These are phyloP conservation scores for Catostylus mosaicus DNA, from an alignment of 30 jellyfish, hydroid and myxozoan genomes.

Conservation along the genomic window DNA sequence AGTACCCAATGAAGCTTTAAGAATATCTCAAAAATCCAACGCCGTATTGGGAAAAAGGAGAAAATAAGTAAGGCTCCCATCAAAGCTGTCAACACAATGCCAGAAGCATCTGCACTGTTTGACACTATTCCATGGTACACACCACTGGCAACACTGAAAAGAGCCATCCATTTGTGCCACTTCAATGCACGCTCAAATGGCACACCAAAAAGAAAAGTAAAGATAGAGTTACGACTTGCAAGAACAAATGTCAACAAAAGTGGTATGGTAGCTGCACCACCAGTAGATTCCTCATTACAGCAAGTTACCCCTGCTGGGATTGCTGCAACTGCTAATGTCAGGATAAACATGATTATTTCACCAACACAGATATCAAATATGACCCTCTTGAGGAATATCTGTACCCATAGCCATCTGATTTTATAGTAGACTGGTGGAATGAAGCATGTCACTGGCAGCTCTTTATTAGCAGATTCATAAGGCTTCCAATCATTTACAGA, in stretches of 20 bases:
- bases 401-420: constrained; percentile 66
- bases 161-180: constrained; percentile 82
- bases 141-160: constrained; percentile 72
- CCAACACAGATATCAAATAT: constrained; percentile 52
- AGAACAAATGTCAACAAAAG: constrained; percentile 65
- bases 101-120: constrained; percentile 50
- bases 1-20: constrained; percentile 71
- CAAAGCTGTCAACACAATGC: constrained; percentile 39
- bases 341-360: constrained; percentile 46
- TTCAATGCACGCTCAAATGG: constrained; percentile 77
- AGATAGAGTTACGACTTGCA: constrained; percentile 72
- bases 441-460: constrained; percentile 62
- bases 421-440: constrained; percentile 62
- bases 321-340: constrained; percentile 38
- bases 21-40: constrained; percentile 67
- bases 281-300: constrained; percentile 55
- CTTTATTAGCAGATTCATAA: constrained; percentile 46
- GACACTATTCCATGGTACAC: constrained; percentile 70
- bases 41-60: constrained; percentile 69
- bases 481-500: constrained; percentile 46
- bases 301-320: constrained; percentile 66
- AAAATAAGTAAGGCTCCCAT: constrained; percentile 73
- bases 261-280: constrained; percentile 72
- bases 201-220: constrained; percentile 63
- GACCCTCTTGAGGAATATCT: constrained; percentile 50